Evolutionary conservation across 2,113 vertebrate genomes (phyloP).

Genomic region (Petromus typicus): DNA sequence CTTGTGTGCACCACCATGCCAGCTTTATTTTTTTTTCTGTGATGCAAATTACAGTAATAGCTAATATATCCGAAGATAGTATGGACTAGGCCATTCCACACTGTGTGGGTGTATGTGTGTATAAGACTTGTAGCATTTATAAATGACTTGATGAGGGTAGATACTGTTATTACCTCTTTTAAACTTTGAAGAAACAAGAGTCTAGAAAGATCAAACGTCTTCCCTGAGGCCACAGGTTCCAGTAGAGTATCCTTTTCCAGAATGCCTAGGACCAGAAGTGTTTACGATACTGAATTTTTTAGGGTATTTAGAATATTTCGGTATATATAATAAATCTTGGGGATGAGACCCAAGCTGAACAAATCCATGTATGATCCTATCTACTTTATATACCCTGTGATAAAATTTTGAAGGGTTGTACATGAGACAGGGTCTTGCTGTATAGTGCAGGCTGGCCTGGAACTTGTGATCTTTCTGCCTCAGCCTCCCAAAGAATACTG

Average conservation of each 20-base stretch:
- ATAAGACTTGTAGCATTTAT: not conserved
- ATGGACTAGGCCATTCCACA: accelerated
- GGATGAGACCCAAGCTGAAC: not conserved
- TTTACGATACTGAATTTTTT: not conserved
- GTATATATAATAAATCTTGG: not conserved
- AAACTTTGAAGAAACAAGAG: not conserved
- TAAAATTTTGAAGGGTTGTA: not conserved
- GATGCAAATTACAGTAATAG: not conserved
- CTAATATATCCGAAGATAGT: not conserved
- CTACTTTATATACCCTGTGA: not conserved
- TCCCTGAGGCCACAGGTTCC: not conserved
- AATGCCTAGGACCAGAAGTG: not conserved
- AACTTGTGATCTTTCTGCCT: not conserved
- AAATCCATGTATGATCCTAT: not conserved
- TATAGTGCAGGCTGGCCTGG: not conserved
- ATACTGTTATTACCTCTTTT: not conserved
- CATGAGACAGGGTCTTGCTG: not conserved
- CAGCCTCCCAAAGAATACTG: not conserved
- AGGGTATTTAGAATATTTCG: not conserved
- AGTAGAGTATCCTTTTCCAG: not conserved
- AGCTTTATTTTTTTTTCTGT: not conserved
- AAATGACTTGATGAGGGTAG: not conserved
- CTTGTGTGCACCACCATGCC: no score
- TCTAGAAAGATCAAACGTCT: not conserved
- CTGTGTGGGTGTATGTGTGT: not conserved